Percentiles rank a stretch among this genome's conserved stretches.
Evolutionary conservation across 2,888 invertebrate genomes (phyloP).

Genomic region (Parelbella ahira): DNA sequence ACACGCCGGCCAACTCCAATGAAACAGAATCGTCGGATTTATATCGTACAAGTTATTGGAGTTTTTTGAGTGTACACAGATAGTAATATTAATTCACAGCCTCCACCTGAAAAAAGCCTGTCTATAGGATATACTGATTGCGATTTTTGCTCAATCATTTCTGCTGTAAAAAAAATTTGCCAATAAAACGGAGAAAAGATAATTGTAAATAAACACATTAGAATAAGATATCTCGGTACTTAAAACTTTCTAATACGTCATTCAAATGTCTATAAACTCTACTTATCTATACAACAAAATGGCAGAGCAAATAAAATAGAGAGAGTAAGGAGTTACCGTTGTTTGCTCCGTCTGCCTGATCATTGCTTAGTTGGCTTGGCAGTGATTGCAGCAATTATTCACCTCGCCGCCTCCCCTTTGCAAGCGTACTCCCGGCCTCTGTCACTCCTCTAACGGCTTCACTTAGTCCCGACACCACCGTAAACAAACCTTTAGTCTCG

Average conservation of each 20-base stretch:
- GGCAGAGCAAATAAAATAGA: constrained; percentile 24
- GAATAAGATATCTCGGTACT: too few species aligned
- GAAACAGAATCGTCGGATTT: constrained; percentile 11
- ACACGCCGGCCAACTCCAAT: constrained; percentile 16
- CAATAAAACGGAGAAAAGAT: too few species aligned
- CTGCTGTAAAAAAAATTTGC: too few species aligned
- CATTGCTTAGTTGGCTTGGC: constrained; percentile 57
- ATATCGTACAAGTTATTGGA: constrained; percentile 11
- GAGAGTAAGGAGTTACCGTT: constrained; percentile 29
- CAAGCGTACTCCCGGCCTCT: constrained; percentile 36
- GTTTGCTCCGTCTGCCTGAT: constrained; percentile 41
- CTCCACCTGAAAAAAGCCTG: too few species aligned
- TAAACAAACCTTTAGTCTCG: constrained; percentile 35
- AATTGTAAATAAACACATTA: too few species aligned
- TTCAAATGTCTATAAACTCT: background rate
- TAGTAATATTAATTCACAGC: background rate
- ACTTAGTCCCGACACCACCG: constrained; percentile 45
- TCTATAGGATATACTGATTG: too few species aligned
- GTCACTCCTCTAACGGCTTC: constrained; percentile 46
- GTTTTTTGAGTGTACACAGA: constrained; percentile 4
- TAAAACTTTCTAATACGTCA: too few species aligned
- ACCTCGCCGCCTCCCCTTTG: constrained; percentile 56
- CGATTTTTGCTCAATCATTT: too few species aligned
- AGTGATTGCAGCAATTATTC: constrained; percentile 69
- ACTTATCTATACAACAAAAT: constrained; percentile 19